These are phyloP conservation scores for Dolichoris vasculosae DNA, from an alignment of 1,140 invertebrate genomes.

Conservation along the genomic window DNA sequence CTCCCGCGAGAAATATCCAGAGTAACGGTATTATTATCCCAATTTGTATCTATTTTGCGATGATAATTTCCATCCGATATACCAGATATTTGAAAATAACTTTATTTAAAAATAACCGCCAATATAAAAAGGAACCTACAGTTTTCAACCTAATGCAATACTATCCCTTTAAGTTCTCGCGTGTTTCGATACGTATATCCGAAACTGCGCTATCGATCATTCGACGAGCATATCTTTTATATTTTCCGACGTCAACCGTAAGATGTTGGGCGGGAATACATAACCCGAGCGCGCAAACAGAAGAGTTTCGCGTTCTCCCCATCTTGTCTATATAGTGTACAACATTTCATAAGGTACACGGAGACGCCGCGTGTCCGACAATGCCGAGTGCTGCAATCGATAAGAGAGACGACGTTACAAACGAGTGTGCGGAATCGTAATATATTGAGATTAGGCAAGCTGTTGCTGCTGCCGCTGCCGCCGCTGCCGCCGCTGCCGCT, in stretches of 20 bases:
- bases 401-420: conserved; percentile 27
- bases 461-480: not conserved
- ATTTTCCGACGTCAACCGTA: not conserved
- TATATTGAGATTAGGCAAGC: conserved; percentile 61
- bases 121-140: not conserved
- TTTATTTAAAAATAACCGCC: not conserved
- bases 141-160: not conserved
- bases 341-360: conserved; percentile 50
- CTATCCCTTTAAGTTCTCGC: not conserved
- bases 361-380: conserved; percentile 30
- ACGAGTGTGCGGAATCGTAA: conserved; percentile 53
- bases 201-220: not conserved
- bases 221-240: not conserved
- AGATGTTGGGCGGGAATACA: not conserved
- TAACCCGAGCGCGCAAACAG: not conserved
- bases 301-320: conserved; percentile 1
- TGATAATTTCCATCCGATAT: no score
- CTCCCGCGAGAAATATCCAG: no score
- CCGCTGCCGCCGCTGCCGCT: not conserved
- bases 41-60: no score
- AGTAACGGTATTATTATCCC: no score
- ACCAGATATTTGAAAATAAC: no score
- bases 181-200: not conserved
- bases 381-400: conserved; percentile 35
- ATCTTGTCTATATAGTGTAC: conserved; percentile 40